Conservation (phyloP, 2,888 invertebrate species). For the Tetragonula carbonaria region DNA sequence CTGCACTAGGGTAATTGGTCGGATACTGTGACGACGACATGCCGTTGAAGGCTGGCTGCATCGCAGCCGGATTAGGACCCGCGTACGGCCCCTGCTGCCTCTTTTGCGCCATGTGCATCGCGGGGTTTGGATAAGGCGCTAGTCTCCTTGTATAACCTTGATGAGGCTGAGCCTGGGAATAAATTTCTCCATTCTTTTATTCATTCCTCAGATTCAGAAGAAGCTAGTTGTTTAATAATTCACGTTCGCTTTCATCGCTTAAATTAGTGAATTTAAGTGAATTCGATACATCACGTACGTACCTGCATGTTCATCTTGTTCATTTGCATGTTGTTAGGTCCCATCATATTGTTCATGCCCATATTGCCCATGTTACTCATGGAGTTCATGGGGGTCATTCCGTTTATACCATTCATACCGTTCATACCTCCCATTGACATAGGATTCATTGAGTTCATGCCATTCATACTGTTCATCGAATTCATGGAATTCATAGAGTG, state of each 20-base stretch:
- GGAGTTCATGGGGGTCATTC: conserved; percentile 87
- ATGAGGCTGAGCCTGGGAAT: conserved; percentile 71
- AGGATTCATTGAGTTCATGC: conserved; percentile 86
- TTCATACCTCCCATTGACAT: conserved; percentile 81
- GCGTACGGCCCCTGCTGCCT: conserved; percentile 83
- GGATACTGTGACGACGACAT: conserved; percentile 77
- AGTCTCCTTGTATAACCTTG: conserved; percentile 90
- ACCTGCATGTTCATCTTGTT: conserved; percentile 91
- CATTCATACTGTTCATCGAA: conserved; percentile 87
- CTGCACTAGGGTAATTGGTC: conserved; percentile 72
- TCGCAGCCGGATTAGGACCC: conserved; percentile 83
- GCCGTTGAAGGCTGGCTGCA: conserved; percentile 85
- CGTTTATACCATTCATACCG: conserved; percentile 87
- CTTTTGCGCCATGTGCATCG: conserved; percentile 94
- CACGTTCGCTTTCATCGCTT: neutral
- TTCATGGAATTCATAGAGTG: conserved; percentile 86
- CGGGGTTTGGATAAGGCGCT: conserved; percentile 94
- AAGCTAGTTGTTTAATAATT: neutral
- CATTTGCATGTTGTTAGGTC: conserved; percentile 85
- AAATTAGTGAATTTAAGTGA: neutral
- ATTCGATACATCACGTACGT: conserved; percentile 68
- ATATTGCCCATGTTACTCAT: conserved; percentile 83
- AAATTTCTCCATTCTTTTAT: too few species aligned
- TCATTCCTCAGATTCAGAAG: neutral
- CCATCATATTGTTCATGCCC: conserved; percentile 89